phyloP scores from a whole-genome alignment of 2,797 vertebrate species.

The Lacerta viridis region DNA sequence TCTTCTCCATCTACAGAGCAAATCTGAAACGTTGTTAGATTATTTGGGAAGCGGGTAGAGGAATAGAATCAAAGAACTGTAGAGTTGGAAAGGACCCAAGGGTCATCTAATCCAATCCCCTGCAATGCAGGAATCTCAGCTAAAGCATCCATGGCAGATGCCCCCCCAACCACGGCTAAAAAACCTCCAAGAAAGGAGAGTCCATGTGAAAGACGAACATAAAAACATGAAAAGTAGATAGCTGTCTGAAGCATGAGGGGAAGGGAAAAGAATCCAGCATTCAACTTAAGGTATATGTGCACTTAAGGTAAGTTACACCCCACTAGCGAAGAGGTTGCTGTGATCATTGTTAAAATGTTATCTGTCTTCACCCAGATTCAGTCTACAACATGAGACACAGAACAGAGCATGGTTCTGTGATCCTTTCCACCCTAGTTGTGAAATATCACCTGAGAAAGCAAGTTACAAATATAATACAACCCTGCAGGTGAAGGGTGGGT shows the following conservation, averaged over 20 bases:
- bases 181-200: no score
- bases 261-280: neutral
- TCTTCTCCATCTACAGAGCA: neutral
- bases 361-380: neutral
- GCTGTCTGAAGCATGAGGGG: neutral
- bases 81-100: no score
- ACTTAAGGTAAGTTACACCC: neutral
- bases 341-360: neutral
- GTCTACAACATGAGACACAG: neutral
- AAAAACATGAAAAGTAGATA: neutral
- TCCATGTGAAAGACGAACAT: no score
- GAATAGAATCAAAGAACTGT: no score
- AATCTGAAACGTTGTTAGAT: neutral
- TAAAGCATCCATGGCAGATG: no score
- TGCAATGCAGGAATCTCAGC: no score
- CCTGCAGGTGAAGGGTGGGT: slow-evolving; percentile 20
- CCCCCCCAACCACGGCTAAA: no score
- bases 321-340: neutral
- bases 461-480: slow-evolving; percentile 22
- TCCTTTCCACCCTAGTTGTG: neutral
- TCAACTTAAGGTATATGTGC: neutral
- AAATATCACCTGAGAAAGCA: slow-evolving; percentile 24
- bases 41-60: no score
- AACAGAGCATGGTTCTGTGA: neutral
- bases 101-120: no score